Conservation (phyloP, 2,797 vertebrate species). For the Sparidentex hasta region DNA sequence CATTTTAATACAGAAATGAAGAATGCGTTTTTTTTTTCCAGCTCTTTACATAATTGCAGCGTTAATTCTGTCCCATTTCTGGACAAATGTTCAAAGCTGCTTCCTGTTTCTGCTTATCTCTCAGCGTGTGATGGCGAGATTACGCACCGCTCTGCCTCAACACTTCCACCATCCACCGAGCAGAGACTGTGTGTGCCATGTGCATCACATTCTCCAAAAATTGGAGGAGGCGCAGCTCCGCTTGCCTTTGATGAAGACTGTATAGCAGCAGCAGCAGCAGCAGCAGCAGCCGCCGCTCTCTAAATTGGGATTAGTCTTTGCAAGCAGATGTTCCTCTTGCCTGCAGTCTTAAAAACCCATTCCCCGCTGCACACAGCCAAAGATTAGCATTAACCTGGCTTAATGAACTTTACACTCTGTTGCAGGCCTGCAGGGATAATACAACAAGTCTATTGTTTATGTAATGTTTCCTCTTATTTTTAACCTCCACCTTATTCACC, state of each 20-base stretch:
- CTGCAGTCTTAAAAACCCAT: conserved; percentile 78
- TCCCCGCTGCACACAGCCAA: conserved; percentile 65
- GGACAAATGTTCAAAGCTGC: conserved; percentile 63
- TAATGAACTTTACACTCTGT: conserved; percentile 86
- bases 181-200: conserved; percentile 25
- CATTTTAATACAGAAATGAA: conserved; percentile 35
- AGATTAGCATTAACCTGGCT: conserved; percentile 84
- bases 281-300: conserved; percentile 55
- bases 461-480: conserved; percentile 64
- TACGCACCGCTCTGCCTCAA: conserved; percentile 56
- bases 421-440: conserved; percentile 76
- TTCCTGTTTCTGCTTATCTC: conserved; percentile 66
- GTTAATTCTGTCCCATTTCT: conserved; percentile 60
- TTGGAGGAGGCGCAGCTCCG: conserved; percentile 52
- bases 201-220: conserved; percentile 47
- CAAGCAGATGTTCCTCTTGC: conserved; percentile 83
- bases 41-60: conserved; percentile 60
- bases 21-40: conserved; percentile 39
- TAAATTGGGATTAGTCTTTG: conserved; percentile 79
- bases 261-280: conserved; percentile 49
- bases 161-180: conserved; percentile 41
- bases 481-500: conserved; percentile 40
- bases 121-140: conserved; percentile 59
- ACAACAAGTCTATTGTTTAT: conserved; percentile 77
- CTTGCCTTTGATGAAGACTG: conserved; percentile 65